These are phyloP conservation scores for Drosophila hydei DNA, from an alignment of 1,140 invertebrate species.

Conservation along the genomic window DNA sequence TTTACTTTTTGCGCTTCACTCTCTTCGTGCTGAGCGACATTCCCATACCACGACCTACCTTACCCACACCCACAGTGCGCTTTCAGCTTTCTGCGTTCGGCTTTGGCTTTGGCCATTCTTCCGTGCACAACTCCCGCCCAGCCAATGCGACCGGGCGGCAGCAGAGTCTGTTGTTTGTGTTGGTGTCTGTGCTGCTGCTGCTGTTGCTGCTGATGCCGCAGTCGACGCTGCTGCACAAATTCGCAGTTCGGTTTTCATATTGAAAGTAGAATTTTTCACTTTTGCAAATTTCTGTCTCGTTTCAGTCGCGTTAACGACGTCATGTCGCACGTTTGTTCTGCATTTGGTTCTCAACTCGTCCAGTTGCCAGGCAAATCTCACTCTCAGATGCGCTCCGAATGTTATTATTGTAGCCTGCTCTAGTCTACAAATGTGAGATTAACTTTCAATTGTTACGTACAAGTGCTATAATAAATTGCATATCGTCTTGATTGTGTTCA, in stretches of 20 bases:
- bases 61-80: slow-evolving; percentile 80
- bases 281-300: slow-evolving; percentile 77
- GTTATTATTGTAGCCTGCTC: slow-evolving; percentile 29
- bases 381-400: slow-evolving; percentile 17
- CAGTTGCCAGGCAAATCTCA: slow-evolving; percentile 29
- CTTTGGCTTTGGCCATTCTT: slow-evolving; percentile 50
- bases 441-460: slow-evolving; percentile 47
- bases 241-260: slow-evolving; percentile 75
- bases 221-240: slow-evolving; percentile 45
- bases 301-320: slow-evolving; percentile 81
- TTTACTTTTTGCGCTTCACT: slow-evolving; percentile 5
- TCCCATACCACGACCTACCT: slow-evolving; percentile 82
- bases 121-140: slow-evolving; percentile 74
- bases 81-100: slow-evolving; percentile 47
- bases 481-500: slow-evolving; percentile 27
- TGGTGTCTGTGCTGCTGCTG: not conserved
- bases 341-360: slow-evolving; percentile 32
- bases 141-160: slow-evolving; percentile 1
- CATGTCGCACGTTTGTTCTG: slow-evolving; percentile 76
- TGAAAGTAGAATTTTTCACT: slow-evolving; percentile 83
- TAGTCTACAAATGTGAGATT: slow-evolving; percentile 38
- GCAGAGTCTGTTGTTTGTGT: slow-evolving; percentile 25
- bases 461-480: slow-evolving; percentile 5
- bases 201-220: slow-evolving; percentile 25
- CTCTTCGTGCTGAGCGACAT: slow-evolving; percentile 43